A percentile compares a stretch with the other conserved stretches of the same genome.
phyloP scores from a whole-genome alignment of 2,113 vertebrate genomes.

The Pseudopodoces humilis region DNA sequence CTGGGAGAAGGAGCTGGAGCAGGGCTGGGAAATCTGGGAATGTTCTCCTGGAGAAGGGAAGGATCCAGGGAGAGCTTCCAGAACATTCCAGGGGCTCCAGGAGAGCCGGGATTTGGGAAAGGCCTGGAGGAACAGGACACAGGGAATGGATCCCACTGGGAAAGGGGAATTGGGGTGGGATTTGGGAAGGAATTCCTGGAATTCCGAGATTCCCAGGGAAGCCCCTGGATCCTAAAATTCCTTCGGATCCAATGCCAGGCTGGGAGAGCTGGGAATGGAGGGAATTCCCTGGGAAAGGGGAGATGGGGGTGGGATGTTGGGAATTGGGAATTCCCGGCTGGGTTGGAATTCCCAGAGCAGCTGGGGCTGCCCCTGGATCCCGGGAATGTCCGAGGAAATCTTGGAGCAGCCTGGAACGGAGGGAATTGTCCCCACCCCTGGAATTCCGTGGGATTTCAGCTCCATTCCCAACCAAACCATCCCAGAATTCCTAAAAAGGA shows the following conservation, averaged over 20 bases:
- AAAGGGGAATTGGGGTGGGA: neutral
- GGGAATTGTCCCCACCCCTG: neutral
- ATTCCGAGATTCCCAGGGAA: too few species aligned
- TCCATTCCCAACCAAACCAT: neutral
- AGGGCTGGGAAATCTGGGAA: neutral
- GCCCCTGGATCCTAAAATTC: too few species aligned
- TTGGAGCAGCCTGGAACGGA: neutral
- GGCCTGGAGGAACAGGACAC: fast-evolving
- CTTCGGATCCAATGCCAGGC: too few species aligned
- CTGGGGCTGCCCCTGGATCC: too few species aligned
- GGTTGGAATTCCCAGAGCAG: too few species aligned
- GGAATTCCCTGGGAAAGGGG: too few species aligned
- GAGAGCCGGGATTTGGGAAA: neutral
- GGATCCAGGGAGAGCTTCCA: neutral
- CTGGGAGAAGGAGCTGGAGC: neutral
- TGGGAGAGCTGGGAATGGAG: too few species aligned
- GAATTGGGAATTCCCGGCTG: too few species aligned
- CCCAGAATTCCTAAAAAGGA: neutral
- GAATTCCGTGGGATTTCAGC: neutral
- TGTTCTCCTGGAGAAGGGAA: neutral
- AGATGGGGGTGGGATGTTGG: too few species aligned
- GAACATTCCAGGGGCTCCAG: neutral
- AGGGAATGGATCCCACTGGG: neutral
- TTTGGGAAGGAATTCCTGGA: neutral
- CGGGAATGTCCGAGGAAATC: neutral